Base-by-base conservation (phyloP, 2,888 invertebrate species). In the Epinotia ramella region DNA sequence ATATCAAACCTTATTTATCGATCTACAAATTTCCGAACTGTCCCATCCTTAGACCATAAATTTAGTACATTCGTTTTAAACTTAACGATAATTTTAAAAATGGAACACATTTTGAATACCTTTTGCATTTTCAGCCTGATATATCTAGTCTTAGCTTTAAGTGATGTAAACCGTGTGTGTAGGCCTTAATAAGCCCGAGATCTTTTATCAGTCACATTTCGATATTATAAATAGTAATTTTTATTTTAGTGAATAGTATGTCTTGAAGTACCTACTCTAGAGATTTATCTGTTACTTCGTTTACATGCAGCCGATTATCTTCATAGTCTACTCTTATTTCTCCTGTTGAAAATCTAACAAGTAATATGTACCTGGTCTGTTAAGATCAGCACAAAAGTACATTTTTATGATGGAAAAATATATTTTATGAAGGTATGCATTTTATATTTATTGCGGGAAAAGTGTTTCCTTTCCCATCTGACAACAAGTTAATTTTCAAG, bases 171-270 rank as follows among this genome's bases (percentile, higher is more conserved):
- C 33, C 33, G 40, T 81, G 79, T 81, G 79, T 63, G 72, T 80
- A 79, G 78, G 86, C 87, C 87, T 84, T 85, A 84, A 76, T 79
- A 77, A 77, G 86, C 86, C 87, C 79, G 89, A 89, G 89, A 89
- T 89, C 89, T 83, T 81, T 80, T 77, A 57, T 88, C 89, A 85
- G 84, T 85, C 83, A 80, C 56, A 46, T 67, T 59, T 73, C 68
- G 68, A 76, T 76, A 71, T 76, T 44, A 62, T 4, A 57, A 63
- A 63, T 62, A 46, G 56, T 76, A 71, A 44, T 62, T 44, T 56
- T 76, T 75, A 44, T 62, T 62, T 56, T 56, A 68, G 20, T 59
- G 57, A 44, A 57, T 63, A 33, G 59, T 12, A 65, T 65, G 46
- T 65, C 16, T 46, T 46, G 9, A 46, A 11, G 18, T 64, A 13